These are phyloP conservation scores for Sarcophaga variegata DNA, from an alignment of 2,888 invertebrate genomes.

Conservation along the genomic window DNA sequence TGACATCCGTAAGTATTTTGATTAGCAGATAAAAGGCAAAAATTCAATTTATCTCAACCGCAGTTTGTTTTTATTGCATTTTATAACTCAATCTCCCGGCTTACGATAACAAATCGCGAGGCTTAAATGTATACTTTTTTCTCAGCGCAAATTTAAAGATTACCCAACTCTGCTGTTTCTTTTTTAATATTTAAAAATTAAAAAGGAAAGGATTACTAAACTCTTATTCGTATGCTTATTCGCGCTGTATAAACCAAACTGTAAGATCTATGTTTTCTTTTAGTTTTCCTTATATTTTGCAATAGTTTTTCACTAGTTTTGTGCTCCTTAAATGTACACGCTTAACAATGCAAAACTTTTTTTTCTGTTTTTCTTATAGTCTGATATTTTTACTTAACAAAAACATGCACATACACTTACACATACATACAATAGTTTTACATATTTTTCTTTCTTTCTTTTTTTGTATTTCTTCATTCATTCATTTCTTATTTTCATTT, in stretches of 20 bases:
- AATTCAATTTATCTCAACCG: too few species aligned
- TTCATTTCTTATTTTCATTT: not conserved
- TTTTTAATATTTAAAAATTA: not conserved
- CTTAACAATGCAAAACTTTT: constrained; percentile 45
- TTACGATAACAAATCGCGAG: too few species aligned
- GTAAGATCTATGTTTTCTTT: constrained; percentile 43
- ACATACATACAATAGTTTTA: constrained; percentile 43
- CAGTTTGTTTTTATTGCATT: too few species aligned
- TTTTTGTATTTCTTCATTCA: constrained; percentile 20
- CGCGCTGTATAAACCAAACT: constrained; percentile 45
- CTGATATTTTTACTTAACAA: constrained; percentile 44
- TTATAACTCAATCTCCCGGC: too few species aligned
- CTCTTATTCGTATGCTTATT: constrained; percentile 55
- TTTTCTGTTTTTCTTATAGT: constrained; percentile 18
- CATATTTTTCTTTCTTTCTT: not conserved
- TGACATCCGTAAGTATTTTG: too few species aligned
- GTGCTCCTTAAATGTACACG: constrained; percentile 35
- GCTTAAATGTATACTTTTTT: too few species aligned
- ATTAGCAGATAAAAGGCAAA: too few species aligned
- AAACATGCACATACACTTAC: constrained; percentile 41
- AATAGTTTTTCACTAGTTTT: constrained; percentile 13
- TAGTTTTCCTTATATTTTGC: not conserved
- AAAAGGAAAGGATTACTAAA: constrained; percentile 6
- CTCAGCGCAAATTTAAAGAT: not conserved
- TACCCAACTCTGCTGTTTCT: constrained; percentile 18